Evolutionary conservation across 1,140 invertebrate genomes (phyloP), one percentile per base, ranked within the genome.

Genomic region (Drosophila persimilis): DNA sequence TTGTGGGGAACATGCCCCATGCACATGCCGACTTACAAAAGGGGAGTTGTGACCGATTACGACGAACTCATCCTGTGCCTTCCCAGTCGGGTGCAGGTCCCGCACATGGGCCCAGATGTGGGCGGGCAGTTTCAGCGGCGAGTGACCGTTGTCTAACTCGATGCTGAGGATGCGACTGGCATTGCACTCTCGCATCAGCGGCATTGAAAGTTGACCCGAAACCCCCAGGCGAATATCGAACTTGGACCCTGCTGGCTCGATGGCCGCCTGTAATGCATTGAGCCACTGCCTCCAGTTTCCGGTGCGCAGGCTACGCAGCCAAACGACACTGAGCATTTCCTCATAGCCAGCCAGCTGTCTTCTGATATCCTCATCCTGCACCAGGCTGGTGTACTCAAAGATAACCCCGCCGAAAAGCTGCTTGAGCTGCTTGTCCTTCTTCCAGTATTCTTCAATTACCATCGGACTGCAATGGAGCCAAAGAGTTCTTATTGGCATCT

Each of bases 91-190:
- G 17, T 46, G 2, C 20, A 80, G 6, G 11, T 57, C 35, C 20
- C 54, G 55, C 3, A 80, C 52, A 60, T 80, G 55, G 3, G 78
- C 78, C 78, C 78, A 80, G 11, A 80, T 81, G 4, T 67, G 41
- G 7, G 67, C 44, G 8, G 78, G 78, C 17, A 81, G 69, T 8
- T 44, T 1, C 6, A 69, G 3, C 3, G 15, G 3, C 3, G 15
- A n/a, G 22, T n/a, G 6, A 11, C 45, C 67, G 4, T 61, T 31
- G 0, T 7, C 11, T 15, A 66, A 2, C 1, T 46, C 44, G n/a
- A 80, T 24, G 0, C 7, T n/a, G 13, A 77, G 13, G 0, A 22
- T 13, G 4, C 55, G 44, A 2, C 29, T 80, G 9, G 24, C 43
- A 9, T 80, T 79, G 43, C 78, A 80, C 11, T 15, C 6, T 1